These are phyloP conservation scores for Cherax quadricarinatus DNA, from an alignment of 1,140 invertebrate genomes.

Conservation along the genomic window DNA sequence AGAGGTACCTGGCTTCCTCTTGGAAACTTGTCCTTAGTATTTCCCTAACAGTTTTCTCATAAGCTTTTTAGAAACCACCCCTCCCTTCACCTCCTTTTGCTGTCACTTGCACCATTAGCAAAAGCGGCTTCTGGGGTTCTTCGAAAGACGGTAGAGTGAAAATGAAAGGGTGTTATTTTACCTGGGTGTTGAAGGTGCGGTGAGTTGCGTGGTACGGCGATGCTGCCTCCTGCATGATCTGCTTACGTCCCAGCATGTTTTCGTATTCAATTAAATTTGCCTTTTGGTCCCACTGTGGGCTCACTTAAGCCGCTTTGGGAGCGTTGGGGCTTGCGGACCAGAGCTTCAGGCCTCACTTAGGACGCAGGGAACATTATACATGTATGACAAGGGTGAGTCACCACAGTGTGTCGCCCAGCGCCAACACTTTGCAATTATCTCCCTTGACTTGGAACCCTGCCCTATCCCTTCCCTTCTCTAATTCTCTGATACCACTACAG, in stretches of 20 bases:
- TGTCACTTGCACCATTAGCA: slow-evolving; percentile 48
- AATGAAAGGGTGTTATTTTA: slow-evolving; percentile 31
- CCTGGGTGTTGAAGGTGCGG: neutral
- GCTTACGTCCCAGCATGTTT: slow-evolving; percentile 50
- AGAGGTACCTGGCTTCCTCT: neutral
- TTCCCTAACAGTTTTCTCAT: slow-evolving; percentile 10
- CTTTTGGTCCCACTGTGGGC: slow-evolving; percentile 47
- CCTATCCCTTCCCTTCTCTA: neutral
- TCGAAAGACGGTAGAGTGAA: neutral
- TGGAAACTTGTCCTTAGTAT: neutral
- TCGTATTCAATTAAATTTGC: slow-evolving; percentile 56
- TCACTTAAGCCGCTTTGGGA: slow-evolving; percentile 51
- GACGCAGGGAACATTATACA: slow-evolving; percentile 32
- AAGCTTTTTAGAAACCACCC: neutral
- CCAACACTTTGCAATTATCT: neutral
- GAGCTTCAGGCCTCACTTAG: slow-evolving; percentile 44
- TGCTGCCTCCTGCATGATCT: slow-evolving; percentile 27
- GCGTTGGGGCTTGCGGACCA: slow-evolving; percentile 29
- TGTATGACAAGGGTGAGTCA: slow-evolving; percentile 20
- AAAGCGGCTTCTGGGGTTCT: slow-evolving; percentile 41
- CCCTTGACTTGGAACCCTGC: neutral
- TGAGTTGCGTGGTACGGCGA: neutral
- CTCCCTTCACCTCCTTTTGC: slow-evolving; percentile 2
- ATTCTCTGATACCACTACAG: neutral
- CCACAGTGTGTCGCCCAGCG: neutral